A percentile compares a stretch with the other conserved stretches of the same genome.
Conservation (phyloP, 2,888 invertebrate genomes). For the Punctoribates punctum region DNA sequence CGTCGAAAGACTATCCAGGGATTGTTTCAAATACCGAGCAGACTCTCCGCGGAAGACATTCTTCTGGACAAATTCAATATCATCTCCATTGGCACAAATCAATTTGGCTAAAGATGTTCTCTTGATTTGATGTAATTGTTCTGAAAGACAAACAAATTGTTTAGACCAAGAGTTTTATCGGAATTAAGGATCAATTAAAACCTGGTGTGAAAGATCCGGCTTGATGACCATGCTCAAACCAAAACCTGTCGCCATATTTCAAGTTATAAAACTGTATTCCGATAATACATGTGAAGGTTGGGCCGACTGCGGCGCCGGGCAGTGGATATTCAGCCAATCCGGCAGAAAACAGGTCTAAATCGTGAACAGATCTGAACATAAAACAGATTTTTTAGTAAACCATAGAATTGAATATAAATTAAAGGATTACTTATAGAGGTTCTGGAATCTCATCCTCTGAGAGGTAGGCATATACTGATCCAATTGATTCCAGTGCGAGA, state of each 20-base stretch:
- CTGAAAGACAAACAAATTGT: slow-evolving; percentile 55
- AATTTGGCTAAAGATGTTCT: slow-evolving; percentile 48
- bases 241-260: slow-evolving; percentile 89
- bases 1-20: not conserved
- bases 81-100: slow-evolving; percentile 48
- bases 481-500: slow-evolving; percentile 63
- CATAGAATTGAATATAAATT: not conserved
- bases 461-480: slow-evolving; percentile 56
- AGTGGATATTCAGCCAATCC: slow-evolving; percentile 76
- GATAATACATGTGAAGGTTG: slow-evolving; percentile 89
- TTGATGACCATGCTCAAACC: slow-evolving; percentile 62
- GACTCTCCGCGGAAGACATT: slow-evolving; percentile 48
- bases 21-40: slow-evolving; percentile 43
- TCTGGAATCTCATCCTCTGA: slow-evolving; percentile 48
- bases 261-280: slow-evolving; percentile 88
- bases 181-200: too few species aligned
- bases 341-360: slow-evolving; percentile 90
- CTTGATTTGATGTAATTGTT: slow-evolving; percentile 48
- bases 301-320: slow-evolving; percentile 86
- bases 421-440: slow-evolving; percentile 48
- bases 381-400: not conserved
- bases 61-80: slow-evolving; percentile 49
- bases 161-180: not conserved
- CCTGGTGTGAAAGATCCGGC: slow-evolving; percentile 47
- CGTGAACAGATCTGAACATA: slow-evolving; percentile 64